Evolutionary conservation across 1,140 invertebrate genomes (phyloP).

Genomic region (Bombyx mandarina): DNA sequence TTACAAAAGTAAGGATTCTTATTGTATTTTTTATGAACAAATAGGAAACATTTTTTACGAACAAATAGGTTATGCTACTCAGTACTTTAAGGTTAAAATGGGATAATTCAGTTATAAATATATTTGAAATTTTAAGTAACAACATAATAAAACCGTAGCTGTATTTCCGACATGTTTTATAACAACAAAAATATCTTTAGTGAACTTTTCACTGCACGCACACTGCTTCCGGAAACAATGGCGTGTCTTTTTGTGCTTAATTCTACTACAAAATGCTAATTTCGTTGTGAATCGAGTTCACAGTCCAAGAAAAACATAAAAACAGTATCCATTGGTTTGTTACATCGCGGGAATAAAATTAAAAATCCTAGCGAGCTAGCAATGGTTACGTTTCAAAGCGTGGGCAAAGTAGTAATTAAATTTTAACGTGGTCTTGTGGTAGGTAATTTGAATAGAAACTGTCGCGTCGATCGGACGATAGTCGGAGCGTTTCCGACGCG

Average conservation of each 20-base stretch:
- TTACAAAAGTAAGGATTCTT: too few relatives aligned
- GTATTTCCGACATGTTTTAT: too few relatives aligned
- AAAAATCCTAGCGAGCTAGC: constrained; percentile 2
- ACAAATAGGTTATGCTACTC: too few relatives aligned
- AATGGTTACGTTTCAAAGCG: constrained; percentile 9
- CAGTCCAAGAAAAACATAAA: neutral
- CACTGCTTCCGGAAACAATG: constrained; percentile 22
- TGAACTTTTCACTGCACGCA: constrained; percentile 22
- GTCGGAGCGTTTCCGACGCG: constrained; percentile 25
- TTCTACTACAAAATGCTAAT: constrained; percentile 7
- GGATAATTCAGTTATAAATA: too few relatives aligned
- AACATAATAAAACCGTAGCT: too few relatives aligned
- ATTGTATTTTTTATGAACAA: too few relatives aligned
- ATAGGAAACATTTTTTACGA: too few relatives aligned
- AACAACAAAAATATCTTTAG: constrained; percentile 2
- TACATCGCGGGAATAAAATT: neutral
- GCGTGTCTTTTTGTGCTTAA: constrained; percentile 29
- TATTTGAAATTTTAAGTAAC: too few relatives aligned
- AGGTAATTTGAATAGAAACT: constrained; percentile 39
- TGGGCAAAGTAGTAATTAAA: constrained; percentile 1
- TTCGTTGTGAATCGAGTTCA: neutral
- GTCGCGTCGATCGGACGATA: constrained; percentile 24
- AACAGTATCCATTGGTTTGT: constrained; percentile 10
- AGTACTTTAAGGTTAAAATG: too few relatives aligned
- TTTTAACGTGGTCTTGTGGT: constrained; percentile 12